Conservation (phyloP, 2,797 vertebrate species). For the Syngnathus rostellatus region DNA sequence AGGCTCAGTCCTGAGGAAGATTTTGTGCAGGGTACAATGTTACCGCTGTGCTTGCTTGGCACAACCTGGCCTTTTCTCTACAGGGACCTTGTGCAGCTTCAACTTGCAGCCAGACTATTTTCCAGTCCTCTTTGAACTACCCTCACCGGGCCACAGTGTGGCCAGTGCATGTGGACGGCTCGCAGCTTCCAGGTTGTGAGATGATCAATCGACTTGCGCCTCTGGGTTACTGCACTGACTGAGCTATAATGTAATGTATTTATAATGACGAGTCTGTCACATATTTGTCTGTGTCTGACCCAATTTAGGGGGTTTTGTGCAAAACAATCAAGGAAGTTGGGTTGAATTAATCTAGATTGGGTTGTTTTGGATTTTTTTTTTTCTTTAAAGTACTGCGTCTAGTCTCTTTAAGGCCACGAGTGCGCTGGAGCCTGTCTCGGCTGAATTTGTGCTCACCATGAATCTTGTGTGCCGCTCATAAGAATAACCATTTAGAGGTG, state of each 20-base stretch:
- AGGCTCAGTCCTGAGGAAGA: slow-evolving; percentile 60
- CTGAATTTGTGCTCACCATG: not conserved
- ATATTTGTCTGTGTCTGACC: not conserved
- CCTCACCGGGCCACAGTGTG: slow-evolving; percentile 38
- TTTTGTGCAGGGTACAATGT: slow-evolving; percentile 58
- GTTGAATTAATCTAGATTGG: no score
- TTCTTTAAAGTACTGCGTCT: no score
- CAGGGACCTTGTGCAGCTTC: slow-evolving; percentile 50
- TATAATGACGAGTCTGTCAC: not conserved
- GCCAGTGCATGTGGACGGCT: slow-evolving; percentile 9
- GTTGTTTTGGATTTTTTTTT: no score
- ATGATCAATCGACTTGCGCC: slow-evolving; percentile 61
- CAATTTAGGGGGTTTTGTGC: no score
- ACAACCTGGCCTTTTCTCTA: slow-evolving; percentile 43
- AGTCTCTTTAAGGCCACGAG: no score
- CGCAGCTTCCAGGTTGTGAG: slow-evolving; percentile 19
- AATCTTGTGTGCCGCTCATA: no score
- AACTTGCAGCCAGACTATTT: slow-evolving; percentile 52
- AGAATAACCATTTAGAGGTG: not conserved
- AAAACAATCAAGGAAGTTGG: no score
- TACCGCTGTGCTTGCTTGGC: slow-evolving; percentile 51
- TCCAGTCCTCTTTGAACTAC: slow-evolving; percentile 43
- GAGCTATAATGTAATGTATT: slow-evolving; percentile 11
- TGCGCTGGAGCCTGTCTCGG: no score
- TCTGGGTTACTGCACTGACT: slow-evolving; percentile 37